These are phyloP conservation scores for Macrosteles quadrilineatus DNA, from an alignment of 1,140 invertebrate species.

Conservation along the genomic window DNA sequence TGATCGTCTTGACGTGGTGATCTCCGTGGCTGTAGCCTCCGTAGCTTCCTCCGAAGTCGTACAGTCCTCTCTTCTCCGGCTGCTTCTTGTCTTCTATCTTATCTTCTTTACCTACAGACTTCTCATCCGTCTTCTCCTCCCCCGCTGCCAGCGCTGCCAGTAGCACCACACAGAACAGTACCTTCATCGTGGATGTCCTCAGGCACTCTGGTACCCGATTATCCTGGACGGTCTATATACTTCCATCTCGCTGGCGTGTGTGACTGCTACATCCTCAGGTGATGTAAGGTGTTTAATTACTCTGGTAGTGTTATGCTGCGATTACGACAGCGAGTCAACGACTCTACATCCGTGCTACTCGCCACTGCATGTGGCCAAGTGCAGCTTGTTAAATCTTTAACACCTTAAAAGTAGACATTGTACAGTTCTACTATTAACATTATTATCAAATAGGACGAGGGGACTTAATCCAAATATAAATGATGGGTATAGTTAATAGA, in stretches of 20 bases:
- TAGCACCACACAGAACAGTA: slow-evolving; percentile 8
- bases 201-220: neutral
- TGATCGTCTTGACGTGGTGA: slow-evolving; percentile 46
- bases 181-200: neutral
- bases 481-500: too few species aligned
- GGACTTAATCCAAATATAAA: too few species aligned
- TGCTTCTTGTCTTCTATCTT: slow-evolving; percentile 2
- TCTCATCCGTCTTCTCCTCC: neutral
- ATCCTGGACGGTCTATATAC: neutral
- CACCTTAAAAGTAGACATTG: too few species aligned
- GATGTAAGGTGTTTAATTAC: slow-evolving; percentile 7
- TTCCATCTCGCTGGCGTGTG: neutral
- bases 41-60: slow-evolving; percentile 32
- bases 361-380: too few species aligned
- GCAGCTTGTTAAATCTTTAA: too few species aligned
- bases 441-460: too few species aligned
- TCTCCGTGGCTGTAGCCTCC: slow-evolving; percentile 37
- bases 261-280: neutral
- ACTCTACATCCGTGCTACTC: too few species aligned
- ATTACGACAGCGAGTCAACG: too few species aligned
- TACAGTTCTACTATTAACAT: too few species aligned
- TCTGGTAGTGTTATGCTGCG: neutral
- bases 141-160: neutral
- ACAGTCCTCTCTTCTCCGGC: slow-evolving; percentile 20
- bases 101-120: neutral